Evolutionary conservation across 2,113 vertebrate genomes (phyloP).

Genomic region (Laterallus jamaicensis): DNA sequence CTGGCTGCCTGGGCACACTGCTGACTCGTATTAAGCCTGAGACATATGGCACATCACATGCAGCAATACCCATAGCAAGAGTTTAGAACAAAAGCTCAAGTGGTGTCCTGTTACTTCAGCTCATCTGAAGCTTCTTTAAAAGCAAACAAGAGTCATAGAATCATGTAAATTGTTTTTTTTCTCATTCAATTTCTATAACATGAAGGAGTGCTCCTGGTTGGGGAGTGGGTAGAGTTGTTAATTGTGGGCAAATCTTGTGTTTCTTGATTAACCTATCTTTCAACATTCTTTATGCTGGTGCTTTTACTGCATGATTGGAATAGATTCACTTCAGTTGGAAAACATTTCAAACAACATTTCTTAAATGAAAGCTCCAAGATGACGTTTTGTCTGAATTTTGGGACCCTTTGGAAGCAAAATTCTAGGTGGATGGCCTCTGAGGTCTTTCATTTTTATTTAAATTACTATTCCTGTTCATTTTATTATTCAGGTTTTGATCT

Average conservation of each 20-base stretch:
- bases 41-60: too few species aligned
- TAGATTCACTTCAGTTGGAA: not conserved
- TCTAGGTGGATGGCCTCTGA: not conserved
- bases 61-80: not conserved
- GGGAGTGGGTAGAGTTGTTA: fast-evolving
- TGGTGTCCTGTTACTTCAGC: not conserved
- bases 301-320: not conserved
- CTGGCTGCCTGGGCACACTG: too few species aligned
- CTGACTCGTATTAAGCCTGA: too few species aligned
- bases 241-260: not conserved
- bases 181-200: not conserved
- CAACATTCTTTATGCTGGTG: not conserved
- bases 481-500: not conserved
- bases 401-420: not conserved
- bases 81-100: not conserved
- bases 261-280: not conserved
- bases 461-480: not conserved
- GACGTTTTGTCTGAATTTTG: not conserved
- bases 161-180: not conserved
- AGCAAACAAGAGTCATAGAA: not conserved
- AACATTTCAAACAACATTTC: not conserved
- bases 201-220: not conserved
- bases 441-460: not conserved
- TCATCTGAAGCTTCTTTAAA: not conserved
- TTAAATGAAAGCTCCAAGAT: not conserved